Evolutionary conservation across 2,113 vertebrate species (phyloP), one percentile per base, ranked within the genome.

Genomic region (Xiphorhynchus elegans): DNA sequence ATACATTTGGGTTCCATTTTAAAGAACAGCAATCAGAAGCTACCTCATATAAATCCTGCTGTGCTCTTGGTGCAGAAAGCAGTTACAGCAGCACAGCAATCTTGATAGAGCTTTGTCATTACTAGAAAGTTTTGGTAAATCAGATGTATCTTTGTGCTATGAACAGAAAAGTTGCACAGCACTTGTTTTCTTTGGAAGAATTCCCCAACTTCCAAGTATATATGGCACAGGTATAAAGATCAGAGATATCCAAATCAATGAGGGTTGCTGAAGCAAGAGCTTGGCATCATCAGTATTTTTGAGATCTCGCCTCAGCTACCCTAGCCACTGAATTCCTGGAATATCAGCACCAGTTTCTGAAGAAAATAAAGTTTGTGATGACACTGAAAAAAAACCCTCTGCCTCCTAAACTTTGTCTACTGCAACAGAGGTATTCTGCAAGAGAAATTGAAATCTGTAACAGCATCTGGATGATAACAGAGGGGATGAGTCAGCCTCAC

Each of bases 381-480:
- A 70, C 37, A 29, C n/a, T 44, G 25, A 78, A 13, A 64, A 47
- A 63, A 31, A 37, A 20, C 18, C 17, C 7, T 79, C 26, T 20
- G 56, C 58, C 25, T 49, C 44, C 62, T 86, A 42, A 70, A 70
- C 33, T 81, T 90, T 37, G 24, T 28, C 76, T 78, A 16, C 52
- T 89, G 60, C 76, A 86, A 78, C 60, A 95, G 39, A 87, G 35
- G 73, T 24, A 62, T 25, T 88, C 90, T 95, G 63, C 50, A 85
- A 93, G 64, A 91, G 81, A 88, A 94, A 83, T 1, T 90, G 68
- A 81, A 90, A 92, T 93, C 75, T 79, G 56, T 75, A 91, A 66
- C 60, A 95, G 52, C 92, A 96, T 93, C 88, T 95, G 90, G 79
- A 96, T 89, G 90, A 90, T 93, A 95, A 89, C 93, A 92, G 72